phyloP scores from a whole-genome alignment of 2,888 invertebrate genomes.

The Rhingia campestris region DNA sequence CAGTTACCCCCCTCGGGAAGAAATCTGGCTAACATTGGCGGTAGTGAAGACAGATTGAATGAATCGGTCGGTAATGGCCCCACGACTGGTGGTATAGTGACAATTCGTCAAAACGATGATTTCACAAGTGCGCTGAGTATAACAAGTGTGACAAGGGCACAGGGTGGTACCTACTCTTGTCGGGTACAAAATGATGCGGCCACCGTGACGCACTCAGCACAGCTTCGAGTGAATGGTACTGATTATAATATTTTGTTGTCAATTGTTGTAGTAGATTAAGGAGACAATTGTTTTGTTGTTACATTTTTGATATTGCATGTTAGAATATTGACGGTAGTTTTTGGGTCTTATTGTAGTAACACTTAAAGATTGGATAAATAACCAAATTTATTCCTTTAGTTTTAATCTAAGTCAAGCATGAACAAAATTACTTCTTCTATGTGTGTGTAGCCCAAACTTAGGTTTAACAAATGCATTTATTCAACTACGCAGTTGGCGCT shows the following conservation, averaged over 20 bases:
- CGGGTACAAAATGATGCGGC: conserved; percentile 85
- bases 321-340: too few species aligned
- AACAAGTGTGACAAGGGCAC: conserved; percentile 84
- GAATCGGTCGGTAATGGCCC: conserved; percentile 79
- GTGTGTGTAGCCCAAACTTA: too few species aligned
- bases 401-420: too few species aligned
- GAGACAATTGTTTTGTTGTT: too few species aligned
- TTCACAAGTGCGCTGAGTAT: conserved; percentile 86
- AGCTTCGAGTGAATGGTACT: conserved; percentile 85
- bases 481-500: too few species aligned
- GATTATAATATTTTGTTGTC: neutral
- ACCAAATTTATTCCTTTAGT: too few species aligned
- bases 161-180: conserved; percentile 86
- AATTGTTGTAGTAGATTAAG: neutral
- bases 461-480: too few species aligned
- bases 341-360: too few species aligned
- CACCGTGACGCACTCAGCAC: conserved; percentile 85
- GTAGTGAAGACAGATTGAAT: conserved; percentile 6
- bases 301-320: too few species aligned
- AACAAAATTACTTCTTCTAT: too few species aligned
- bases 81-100: conserved; percentile 83
- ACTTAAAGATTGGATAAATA: too few species aligned
- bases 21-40: neutral
- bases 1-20: conserved; percentile 11
- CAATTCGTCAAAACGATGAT: conserved; percentile 85